Evolutionary conservation across 2,113 vertebrate species (phyloP).

Genomic region (Dipodomys ordii): DNA sequence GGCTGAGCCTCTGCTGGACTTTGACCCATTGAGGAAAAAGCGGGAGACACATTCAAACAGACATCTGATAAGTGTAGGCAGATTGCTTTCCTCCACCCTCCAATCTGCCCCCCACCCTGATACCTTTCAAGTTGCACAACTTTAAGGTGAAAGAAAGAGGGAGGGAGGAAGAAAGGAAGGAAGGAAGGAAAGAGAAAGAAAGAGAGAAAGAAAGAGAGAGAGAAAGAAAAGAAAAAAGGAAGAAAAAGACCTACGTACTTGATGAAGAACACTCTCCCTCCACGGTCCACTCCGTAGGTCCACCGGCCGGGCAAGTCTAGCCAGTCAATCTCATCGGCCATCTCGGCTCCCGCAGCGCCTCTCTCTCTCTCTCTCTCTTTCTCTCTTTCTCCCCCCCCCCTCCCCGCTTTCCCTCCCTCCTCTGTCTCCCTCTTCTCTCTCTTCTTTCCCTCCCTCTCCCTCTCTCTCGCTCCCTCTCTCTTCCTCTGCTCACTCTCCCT

Average conservation of each 20-base stretch:
- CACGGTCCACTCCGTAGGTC: constrained; percentile 87
- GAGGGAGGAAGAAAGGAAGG: background rate
- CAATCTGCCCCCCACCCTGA: background rate
- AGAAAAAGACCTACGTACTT: constrained; percentile 78
- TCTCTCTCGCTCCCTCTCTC: too few relatives aligned
- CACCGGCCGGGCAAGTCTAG: constrained; percentile 88
- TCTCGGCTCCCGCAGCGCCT: constrained; percentile 63
- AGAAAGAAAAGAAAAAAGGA: too few relatives aligned
- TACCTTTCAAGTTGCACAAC: constrained; percentile 51
- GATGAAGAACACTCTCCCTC: constrained; percentile 88
- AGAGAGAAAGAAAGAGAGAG: too few relatives aligned
- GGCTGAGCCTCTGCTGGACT: constrained; percentile 60
- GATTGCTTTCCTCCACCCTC: background rate
- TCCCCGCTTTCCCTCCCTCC: background rate
- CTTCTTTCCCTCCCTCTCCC: too few relatives aligned
- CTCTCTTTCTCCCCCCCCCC: background rate
- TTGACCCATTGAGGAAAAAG: constrained; percentile 75
- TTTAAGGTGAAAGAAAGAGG: background rate
- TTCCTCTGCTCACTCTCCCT: too few relatives aligned
- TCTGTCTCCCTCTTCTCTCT: too few relatives aligned
- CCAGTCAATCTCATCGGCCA: constrained; percentile 88
- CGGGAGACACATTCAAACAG: constrained; percentile 74
- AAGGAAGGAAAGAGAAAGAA: background rate
- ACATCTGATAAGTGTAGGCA: constrained; percentile 66
- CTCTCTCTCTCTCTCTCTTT: background rate